phyloP scores from a whole-genome alignment of 2,113 vertebrate species.

The Tachycineta bicolor region DNA sequence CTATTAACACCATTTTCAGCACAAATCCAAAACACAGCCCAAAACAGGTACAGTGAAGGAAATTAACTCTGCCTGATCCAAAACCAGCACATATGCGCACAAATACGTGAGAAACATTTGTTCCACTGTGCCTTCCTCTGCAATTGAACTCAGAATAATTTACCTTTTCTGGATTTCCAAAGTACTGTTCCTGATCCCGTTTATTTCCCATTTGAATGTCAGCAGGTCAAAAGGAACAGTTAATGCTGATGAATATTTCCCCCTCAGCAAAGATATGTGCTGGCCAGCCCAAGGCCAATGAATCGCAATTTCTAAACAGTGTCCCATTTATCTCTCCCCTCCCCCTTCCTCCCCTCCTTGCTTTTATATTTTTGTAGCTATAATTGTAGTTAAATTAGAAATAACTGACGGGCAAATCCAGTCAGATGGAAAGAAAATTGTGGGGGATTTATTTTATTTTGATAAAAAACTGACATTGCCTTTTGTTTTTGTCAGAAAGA shows the following conservation, averaged over 20 bases:
- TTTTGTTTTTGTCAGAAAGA: slow-evolving; percentile 71
- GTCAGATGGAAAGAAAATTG: slow-evolving; percentile 66
- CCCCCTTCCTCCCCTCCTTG: background rate
- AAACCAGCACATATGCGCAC: rapidly evolving
- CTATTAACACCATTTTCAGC: background rate
- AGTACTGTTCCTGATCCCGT: background rate
- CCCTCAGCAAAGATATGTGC: slow-evolving; percentile 17
- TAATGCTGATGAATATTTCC: slow-evolving; percentile 62
- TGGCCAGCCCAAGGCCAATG: slow-evolving; percentile 43
- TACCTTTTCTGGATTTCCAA: background rate
- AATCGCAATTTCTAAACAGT: background rate
- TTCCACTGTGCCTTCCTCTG: background rate
- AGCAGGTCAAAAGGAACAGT: slow-evolving; percentile 57
- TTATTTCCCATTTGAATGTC: slow-evolving; percentile 36
- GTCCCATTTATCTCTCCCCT: slow-evolving; percentile 56
- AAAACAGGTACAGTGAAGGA: background rate
- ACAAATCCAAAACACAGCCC: background rate
- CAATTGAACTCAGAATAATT: background rate
- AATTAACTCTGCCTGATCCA: background rate
- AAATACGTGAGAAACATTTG: rapidly evolving
- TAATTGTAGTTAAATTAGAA: slow-evolving; percentile 72
- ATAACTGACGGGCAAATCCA: slow-evolving; percentile 66
- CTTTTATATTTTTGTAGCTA: slow-evolving; percentile 44
- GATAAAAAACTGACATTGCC: slow-evolving; percentile 55
- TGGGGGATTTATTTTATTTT: slow-evolving; percentile 67